Evolutionary conservation across 2,797 vertebrate genomes (phyloP).

Genomic region (Holocentrus rufus): DNA sequence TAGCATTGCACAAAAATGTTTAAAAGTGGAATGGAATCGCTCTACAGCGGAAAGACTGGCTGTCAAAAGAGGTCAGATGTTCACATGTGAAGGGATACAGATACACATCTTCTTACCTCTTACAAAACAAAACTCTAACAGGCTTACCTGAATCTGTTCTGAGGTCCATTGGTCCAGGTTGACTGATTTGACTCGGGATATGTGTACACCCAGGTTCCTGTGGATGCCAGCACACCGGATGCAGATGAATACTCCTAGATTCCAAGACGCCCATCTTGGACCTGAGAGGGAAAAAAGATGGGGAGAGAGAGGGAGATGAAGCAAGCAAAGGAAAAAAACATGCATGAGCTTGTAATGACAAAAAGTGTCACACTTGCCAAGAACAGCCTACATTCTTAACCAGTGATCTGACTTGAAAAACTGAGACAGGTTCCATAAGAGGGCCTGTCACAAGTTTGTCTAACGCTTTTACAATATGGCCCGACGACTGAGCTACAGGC

Average conservation of each 20-base stretch:
- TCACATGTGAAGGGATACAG: neutral
- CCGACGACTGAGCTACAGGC: neutral
- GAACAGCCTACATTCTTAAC: slow-evolving; percentile 8
- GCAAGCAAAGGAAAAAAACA: neutral
- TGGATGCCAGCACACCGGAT: slow-evolving; percentile 99
- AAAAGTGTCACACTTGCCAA: neutral
- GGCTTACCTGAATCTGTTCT: slow-evolving; percentile 94
- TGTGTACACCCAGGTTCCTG: slow-evolving; percentile 97
- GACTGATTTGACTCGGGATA: slow-evolving; percentile 98
- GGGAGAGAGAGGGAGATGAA: neutral
- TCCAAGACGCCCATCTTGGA: slow-evolving; percentile 99
- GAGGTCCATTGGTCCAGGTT: slow-evolving; percentile 99
- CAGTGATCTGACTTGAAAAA: neutral
- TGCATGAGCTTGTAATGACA: slow-evolving; percentile 4
- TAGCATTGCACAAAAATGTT: neutral
- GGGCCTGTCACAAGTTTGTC: neutral
- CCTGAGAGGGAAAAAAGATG: slow-evolving; percentile 76
- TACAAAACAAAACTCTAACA: neutral
- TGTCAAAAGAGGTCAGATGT: neutral
- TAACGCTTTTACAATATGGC: neutral
- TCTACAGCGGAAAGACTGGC: neutral
- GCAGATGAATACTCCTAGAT: slow-evolving; percentile 97
- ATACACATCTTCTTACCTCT: neutral
- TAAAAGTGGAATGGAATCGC: neutral
- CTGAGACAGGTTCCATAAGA: neutral